phyloP scores from a whole-genome alignment of 2,797 vertebrate genomes.

The Harpagifer antarcticus region DNA sequence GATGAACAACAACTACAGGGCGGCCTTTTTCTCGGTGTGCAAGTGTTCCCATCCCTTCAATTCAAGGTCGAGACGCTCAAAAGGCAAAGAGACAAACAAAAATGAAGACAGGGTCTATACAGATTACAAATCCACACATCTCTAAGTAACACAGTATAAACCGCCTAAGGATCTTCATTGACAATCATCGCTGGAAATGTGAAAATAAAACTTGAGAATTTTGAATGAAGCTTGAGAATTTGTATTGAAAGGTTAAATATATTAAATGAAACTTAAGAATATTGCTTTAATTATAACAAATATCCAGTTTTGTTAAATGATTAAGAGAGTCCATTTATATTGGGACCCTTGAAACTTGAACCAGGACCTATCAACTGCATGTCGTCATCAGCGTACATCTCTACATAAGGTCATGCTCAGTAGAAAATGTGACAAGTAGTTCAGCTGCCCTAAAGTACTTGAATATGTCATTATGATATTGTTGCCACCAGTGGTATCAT shows the following conservation, averaged over 20 bases:
- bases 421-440: not conserved
- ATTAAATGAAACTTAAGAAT: too few species aligned
- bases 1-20: slow-evolving; percentile 97
- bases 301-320: not conserved
- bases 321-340: not conserved
- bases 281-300: not conserved
- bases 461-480: too few species aligned
- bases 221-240: too few species aligned
- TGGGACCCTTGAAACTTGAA: not conserved
- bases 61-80: slow-evolving; percentile 5
- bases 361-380: not conserved
- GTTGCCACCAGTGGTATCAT: not conserved
- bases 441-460: not conserved
- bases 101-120: slow-evolving; percentile 48
- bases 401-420: not conserved
- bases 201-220: not conserved
- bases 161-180: not conserved
- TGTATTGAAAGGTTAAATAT: too few species aligned
- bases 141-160: slow-evolving; percentile 48
- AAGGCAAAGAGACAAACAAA: slow-evolving; percentile 43
- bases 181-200: not conserved
- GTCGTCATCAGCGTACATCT: not conserved
- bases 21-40: slow-evolving; percentile 91
- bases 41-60: slow-evolving; percentile 81
- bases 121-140: slow-evolving; percentile 63